A percentile compares a stretch with the other conserved stretches of the same genome.
phyloP scores from a whole-genome alignment of 2,113 vertebrate species.

The Ciconia stormi region DNA sequence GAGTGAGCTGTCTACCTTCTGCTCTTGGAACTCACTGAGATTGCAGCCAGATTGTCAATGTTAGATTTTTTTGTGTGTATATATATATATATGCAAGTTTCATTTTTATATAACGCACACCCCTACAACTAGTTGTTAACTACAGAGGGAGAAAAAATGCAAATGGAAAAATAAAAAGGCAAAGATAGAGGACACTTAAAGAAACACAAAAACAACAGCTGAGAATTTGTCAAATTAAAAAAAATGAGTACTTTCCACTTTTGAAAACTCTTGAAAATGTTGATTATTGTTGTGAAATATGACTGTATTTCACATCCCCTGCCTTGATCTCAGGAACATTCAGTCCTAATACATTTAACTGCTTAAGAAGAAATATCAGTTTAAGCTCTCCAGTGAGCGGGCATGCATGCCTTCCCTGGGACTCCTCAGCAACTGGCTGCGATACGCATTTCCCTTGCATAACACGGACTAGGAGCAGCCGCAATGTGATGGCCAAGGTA shows the following conservation, averaged over 20 bases:
- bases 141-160: not conserved
- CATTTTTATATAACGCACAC: rapidly evolving
- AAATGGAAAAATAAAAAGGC: not conserved
- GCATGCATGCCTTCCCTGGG: not conserved
- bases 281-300: not conserved
- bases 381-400: not conserved
- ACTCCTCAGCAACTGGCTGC: not conserved
- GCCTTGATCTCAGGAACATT: not conserved
- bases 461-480: rapidly evolving
- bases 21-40: not conserved
- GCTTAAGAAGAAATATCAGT: not conserved
- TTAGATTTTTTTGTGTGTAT: not conserved
- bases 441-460: rapidly evolving
- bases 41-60: not conserved
- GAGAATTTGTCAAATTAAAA: not conserved
- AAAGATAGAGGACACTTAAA: not conserved
- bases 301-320: not conserved
- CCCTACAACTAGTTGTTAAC: not conserved
- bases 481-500: not conserved
- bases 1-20: not conserved
- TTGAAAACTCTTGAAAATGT: not conserved
- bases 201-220: not conserved
- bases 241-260: not conserved
- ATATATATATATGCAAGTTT: no score
- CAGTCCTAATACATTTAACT: not conserved